Conservation (phyloP, 30 jellyfish, hydroid and myxozoan genomes). For the Hydra vulgaris region DNA sequence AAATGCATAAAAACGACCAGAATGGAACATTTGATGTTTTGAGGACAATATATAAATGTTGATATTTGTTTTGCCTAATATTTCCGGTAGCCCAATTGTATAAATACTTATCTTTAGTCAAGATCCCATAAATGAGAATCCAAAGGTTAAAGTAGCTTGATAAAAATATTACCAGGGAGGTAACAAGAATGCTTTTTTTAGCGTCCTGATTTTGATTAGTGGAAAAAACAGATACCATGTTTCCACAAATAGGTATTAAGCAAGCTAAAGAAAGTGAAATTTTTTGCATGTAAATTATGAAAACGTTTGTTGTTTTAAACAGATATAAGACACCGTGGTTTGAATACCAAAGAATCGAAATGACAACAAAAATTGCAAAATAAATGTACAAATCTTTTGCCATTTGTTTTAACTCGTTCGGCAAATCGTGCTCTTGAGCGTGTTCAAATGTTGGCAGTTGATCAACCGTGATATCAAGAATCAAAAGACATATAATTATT, state of each 20-base stretch:
- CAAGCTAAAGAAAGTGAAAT: slow-evolving; percentile 13
- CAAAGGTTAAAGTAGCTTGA: slow-evolving; percentile 7
- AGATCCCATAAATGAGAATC: slow-evolving; percentile 11
- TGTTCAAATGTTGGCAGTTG: slow-evolving; percentile 7
- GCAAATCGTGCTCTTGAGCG: neutral
- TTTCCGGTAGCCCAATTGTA: slow-evolving; percentile 22
- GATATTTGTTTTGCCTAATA: neutral
- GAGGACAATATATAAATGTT: slow-evolving; percentile 1
- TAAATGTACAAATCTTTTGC: neutral
- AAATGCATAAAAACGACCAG: slow-evolving; percentile 20
- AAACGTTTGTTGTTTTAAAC: slow-evolving; percentile 17
- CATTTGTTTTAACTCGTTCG: slow-evolving; percentile 11
- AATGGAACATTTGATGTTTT: slow-evolving; percentile 24
- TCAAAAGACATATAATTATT: slow-evolving; percentile 27
- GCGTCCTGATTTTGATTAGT: slow-evolving; percentile 5
- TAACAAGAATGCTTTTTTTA: slow-evolving; percentile 6
- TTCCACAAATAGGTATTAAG: slow-evolving; percentile 13
- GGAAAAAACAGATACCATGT: slow-evolving; percentile 8
- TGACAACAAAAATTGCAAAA: slow-evolving; percentile 1
- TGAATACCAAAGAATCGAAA: slow-evolving; percentile 24
- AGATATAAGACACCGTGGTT: slow-evolving; percentile 31
- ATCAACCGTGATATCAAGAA: slow-evolving; percentile 25
- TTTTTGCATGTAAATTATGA: slow-evolving; percentile 20
- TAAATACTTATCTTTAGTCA: slow-evolving; percentile 12
- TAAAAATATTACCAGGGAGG: slow-evolving; percentile 3